Evolutionary conservation across 2,888 invertebrate genomes (phyloP).

Genomic region (Euplexia lucipara): DNA sequence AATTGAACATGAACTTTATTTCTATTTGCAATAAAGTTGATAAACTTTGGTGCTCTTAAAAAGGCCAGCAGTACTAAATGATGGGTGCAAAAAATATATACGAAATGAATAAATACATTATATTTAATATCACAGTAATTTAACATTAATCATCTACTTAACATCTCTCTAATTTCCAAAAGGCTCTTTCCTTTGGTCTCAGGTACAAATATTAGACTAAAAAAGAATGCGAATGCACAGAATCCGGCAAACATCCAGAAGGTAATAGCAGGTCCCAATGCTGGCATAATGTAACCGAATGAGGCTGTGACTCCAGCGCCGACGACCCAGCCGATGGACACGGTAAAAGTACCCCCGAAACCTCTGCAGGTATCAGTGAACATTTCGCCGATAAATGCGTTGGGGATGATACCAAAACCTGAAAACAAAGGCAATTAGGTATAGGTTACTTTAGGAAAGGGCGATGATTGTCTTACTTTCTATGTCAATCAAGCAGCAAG

Average conservation of each 20-base stretch:
- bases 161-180: conserved; percentile 68
- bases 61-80: too few species aligned
- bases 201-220: conserved; percentile 67
- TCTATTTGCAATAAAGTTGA: too few species aligned
- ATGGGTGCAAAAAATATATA: background rate
- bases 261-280: conserved; percentile 59
- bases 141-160: conserved; percentile 53
- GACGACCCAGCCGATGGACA: conserved; percentile 65
- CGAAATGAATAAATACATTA: background rate
- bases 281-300: conserved; percentile 66
- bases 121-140: conserved; percentile 18
- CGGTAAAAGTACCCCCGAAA: conserved; percentile 69
- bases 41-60: too few species aligned
- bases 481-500: too few species aligned
- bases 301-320: conserved; percentile 69
- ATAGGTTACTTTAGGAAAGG: too few species aligned
- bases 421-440: background rate
- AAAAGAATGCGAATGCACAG: conserved; percentile 62
- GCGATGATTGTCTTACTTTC: too few species aligned
- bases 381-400: conserved; percentile 72
- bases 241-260: conserved; percentile 68
- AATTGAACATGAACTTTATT: too few species aligned
- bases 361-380: conserved; percentile 65
- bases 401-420: conserved; percentile 73
- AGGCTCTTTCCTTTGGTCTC: conserved; percentile 74